phyloP scores from a whole-genome alignment of 2,113 vertebrate genomes.

The Sula dactylatra region DNA sequence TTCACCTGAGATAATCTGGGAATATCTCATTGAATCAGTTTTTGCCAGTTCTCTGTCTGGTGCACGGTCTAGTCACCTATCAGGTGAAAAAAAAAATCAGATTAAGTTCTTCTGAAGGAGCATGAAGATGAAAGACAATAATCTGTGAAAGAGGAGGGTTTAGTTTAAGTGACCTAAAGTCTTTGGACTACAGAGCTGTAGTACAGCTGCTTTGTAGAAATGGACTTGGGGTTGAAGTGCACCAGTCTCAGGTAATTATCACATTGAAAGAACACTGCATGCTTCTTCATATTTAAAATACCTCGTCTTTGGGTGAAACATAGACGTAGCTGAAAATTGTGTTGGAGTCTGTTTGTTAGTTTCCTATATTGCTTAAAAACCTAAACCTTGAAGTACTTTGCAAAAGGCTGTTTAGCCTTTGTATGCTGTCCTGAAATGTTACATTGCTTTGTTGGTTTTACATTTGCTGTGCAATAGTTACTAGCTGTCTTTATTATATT shows the following conservation, averaged over 20 bases:
- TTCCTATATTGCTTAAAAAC: not conserved
- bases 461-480: rapidly evolving
- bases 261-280: rapidly evolving
- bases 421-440: not conserved
- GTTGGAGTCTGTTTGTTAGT: not conserved
- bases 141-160: not conserved
- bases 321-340: not conserved
- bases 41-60: not conserved
- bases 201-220: not conserved
- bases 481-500: not conserved
- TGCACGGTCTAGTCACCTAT: not conserved
- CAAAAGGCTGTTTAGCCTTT: not conserved
- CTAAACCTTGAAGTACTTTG: not conserved
- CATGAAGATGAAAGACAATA: not conserved
- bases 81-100: not conserved
- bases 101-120: not conserved
- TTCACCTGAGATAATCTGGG: not conserved
- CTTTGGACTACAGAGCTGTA: not conserved
- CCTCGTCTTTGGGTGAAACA: rapidly evolving
- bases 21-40: not conserved
- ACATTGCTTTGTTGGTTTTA: not conserved
- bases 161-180: not conserved
- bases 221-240: not conserved
- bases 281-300: not conserved
- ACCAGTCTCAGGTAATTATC: not conserved